Conservation (phyloP, 2,113 vertebrate genomes). For the Brevimyrus niger region DNA sequence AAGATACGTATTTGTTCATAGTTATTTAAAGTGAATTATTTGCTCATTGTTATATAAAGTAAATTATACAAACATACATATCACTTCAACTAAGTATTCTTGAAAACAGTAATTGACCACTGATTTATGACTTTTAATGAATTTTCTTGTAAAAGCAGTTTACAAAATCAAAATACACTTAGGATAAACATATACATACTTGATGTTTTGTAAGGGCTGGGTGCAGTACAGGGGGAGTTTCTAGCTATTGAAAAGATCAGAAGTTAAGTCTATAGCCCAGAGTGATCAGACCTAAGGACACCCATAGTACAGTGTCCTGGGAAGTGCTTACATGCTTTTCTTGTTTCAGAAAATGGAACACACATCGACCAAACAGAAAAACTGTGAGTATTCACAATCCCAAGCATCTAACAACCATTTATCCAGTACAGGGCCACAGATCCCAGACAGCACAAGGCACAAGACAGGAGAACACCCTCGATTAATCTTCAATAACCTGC, state of each 20-base stretch:
- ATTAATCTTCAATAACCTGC: background rate
- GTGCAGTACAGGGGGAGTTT: too few relatives aligned
- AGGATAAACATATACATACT: background rate
- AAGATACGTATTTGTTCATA: background rate
- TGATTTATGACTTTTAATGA: background rate
- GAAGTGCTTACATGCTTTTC: background rate
- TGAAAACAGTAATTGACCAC: background rate
- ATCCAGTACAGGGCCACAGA: background rate
- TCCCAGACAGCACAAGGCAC: background rate
- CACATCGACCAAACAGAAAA: constrained; percentile 60
- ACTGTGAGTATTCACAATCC: constrained; percentile 61
- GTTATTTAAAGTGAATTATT: background rate
- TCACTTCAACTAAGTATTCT: background rate
- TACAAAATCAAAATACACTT: background rate
- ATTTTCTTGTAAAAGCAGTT: background rate
- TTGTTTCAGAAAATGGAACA: constrained; percentile 50
- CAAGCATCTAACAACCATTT: background rate
- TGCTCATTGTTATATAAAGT: background rate
- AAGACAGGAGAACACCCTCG: background rate
- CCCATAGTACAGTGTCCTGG: background rate
- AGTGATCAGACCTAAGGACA: too few relatives aligned
- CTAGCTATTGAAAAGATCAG: too few relatives aligned
- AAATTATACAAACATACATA: background rate
- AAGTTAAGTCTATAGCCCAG: too few relatives aligned
- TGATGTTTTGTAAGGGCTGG: background rate